Conservation (phyloP, 2,797 vertebrate species). For the Alectoris magna region DNA sequence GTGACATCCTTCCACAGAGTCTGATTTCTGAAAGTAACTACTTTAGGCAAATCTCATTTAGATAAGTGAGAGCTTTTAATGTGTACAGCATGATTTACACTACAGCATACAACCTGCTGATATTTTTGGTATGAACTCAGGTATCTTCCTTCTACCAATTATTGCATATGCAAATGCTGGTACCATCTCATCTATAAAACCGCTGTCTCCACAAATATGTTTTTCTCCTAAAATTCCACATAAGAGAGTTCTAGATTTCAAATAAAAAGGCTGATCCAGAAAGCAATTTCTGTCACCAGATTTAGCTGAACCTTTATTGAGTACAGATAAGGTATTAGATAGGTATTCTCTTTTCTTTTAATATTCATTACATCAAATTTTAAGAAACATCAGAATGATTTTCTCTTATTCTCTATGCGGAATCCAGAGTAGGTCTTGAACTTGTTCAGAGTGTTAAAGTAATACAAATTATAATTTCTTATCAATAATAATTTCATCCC, state of each 20-base stretch:
- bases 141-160: constrained; percentile 43
- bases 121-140: constrained; percentile 37
- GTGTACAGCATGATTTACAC: constrained; percentile 14
- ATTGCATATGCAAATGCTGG: constrained; percentile 45
- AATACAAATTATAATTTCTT: constrained; percentile 36
- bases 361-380: constrained; percentile 62
- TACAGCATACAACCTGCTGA: background rate
- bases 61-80: background rate
- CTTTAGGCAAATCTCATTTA: background rate
- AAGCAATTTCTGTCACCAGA: constrained; percentile 55
- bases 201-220: constrained; percentile 51
- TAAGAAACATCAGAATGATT: constrained; percentile 25
- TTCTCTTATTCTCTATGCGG: constrained; percentile 6
- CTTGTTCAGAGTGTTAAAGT: background rate
- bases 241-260: constrained; percentile 54
- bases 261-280: constrained; percentile 62
- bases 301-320: constrained; percentile 42
- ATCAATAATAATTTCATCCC: constrained; percentile 41
- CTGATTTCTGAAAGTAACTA: constrained; percentile 18
- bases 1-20: background rate
- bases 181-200: constrained; percentile 48
- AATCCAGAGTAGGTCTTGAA: constrained; percentile 7
- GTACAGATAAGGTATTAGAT: constrained; percentile 49
- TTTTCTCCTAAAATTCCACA: constrained; percentile 69
- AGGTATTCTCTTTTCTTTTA: background rate